Evolutionary conservation across 53 echinoderm and acorn worm species (phyloP).

Genomic region (Astropecten irregularis): DNA sequence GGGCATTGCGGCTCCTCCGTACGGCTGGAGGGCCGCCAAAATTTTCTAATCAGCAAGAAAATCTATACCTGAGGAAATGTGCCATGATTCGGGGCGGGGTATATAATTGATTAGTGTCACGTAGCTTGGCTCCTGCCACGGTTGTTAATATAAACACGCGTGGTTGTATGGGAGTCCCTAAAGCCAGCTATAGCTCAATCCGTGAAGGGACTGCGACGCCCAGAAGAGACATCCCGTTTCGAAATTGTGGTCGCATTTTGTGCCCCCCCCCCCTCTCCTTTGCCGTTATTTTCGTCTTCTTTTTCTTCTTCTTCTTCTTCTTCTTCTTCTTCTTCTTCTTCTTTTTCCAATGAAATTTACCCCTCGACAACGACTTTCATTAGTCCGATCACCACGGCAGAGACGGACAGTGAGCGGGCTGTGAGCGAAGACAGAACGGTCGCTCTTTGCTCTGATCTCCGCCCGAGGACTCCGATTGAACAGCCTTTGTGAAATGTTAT

Average conservation of each 20-base stretch:
- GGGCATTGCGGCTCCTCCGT: neutral
- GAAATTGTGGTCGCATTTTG: slow-evolving; percentile 24
- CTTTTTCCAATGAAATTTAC: neutral
- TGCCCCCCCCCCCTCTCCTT: too few relatives aligned
- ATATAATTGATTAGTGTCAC: slow-evolving; percentile 49
- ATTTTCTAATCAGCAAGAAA: slow-evolving; percentile 48
- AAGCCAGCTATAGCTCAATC: slow-evolving; percentile 14
- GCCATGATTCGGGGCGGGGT: slow-evolving; percentile 15
- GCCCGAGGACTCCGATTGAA: slow-evolving; percentile 34
- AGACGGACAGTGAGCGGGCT: too few relatives aligned
- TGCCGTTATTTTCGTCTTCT: too few relatives aligned
- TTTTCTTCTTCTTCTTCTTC: too few relatives aligned
- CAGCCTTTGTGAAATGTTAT: slow-evolving; percentile 53
- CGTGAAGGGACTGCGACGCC: slow-evolving; percentile 11
- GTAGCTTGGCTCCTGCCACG: neutral
- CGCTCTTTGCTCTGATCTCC: neutral
- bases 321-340: neutral
- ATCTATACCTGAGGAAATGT: slow-evolving; percentile 44
- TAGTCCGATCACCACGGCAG: neutral
- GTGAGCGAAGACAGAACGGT: too few relatives aligned
- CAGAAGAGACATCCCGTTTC: slow-evolving; percentile 17
- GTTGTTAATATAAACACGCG: slow-evolving; percentile 21
- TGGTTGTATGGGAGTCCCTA: slow-evolving; percentile 21
- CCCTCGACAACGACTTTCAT: slow-evolving; percentile 22
- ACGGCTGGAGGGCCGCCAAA: slow-evolving; percentile 12